Percentiles rank a stretch among this genome's conserved stretches.
phyloP scores from a whole-genome alignment of 2,113 vertebrate genomes.

The Rana temporaria region DNA sequence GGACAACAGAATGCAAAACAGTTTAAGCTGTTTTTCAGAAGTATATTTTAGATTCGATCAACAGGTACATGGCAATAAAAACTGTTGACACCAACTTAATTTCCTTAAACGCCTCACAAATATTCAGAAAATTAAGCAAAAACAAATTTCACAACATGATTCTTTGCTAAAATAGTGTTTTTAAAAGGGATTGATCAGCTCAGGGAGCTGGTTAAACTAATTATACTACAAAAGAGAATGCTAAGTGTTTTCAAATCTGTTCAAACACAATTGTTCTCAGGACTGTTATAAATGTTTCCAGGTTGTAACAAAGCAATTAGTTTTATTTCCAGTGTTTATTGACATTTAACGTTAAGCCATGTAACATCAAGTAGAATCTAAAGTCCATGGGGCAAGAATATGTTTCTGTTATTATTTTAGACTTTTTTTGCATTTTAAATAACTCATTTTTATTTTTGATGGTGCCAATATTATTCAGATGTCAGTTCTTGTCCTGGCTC shows the following conservation, averaged over 20 bases:
- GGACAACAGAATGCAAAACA: slow-evolving; percentile 4
- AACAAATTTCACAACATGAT: background rate
- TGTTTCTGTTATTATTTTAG: background rate
- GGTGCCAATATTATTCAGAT: slow-evolving; percentile 19
- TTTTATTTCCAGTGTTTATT: slow-evolving; percentile 43
- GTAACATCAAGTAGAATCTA: background rate
- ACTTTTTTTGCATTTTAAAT: background rate
- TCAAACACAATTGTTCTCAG: slow-evolving; percentile 44
- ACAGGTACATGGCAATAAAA: background rate
- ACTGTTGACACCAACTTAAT: background rate
- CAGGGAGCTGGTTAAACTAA: slow-evolving; percentile 54
- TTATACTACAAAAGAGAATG: slow-evolving; percentile 45
- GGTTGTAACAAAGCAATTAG: slow-evolving; percentile 49
- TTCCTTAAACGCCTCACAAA: background rate
- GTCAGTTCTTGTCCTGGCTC: slow-evolving; percentile 4
- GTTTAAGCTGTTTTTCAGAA: slow-evolving; percentile 11
- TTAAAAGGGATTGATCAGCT: slow-evolving; percentile 46
- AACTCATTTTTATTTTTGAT: background rate
- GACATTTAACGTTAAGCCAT: slow-evolving; percentile 32
- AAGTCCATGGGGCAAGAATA: background rate
- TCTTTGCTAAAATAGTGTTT: slow-evolving; percentile 19
- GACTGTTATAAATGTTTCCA: slow-evolving; percentile 47
- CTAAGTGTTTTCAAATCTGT: slow-evolving; percentile 54
- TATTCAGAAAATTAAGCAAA: background rate
- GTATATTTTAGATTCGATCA: background rate